Evolutionary conservation across 1,140 invertebrate species (phyloP).

Genomic region (Monochamus saltuarius): DNA sequence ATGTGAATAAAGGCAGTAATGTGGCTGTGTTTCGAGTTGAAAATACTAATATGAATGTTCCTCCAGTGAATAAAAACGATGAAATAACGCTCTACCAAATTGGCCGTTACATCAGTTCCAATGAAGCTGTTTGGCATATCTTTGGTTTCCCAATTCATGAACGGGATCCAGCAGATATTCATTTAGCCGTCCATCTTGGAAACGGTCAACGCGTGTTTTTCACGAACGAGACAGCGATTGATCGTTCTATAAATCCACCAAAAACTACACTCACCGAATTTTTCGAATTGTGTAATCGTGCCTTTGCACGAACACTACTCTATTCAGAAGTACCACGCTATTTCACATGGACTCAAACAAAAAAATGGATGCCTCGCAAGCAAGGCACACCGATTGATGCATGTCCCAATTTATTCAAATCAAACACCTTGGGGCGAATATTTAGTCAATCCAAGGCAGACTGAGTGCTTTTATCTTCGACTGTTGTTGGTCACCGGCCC

Average conservation of each 20-base stretch:
- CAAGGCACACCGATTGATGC: conserved; percentile 13
- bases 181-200: conserved; percentile 47
- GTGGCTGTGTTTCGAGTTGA: too few species aligned
- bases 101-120: conserved; percentile 35
- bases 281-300: conserved; percentile 29
- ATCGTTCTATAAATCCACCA: conserved; percentile 33
- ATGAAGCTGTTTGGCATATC: conserved; percentile 52
- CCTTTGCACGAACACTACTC: conserved; percentile 49
- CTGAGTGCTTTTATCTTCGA: conserved; percentile 29
- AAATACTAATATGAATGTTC: conserved; percentile 47
- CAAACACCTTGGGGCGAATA: conserved; percentile 18
- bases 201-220: conserved; percentile 41
- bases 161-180: conserved; percentile 45
- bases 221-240: conserved; percentile 25
- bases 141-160: conserved; percentile 49
- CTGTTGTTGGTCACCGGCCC: conserved; percentile 18
- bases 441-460: conserved; percentile 25
- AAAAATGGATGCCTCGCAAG: conserved; percentile 15
- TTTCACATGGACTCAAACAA: conserved; percentile 44
- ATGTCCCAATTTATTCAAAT: conserved; percentile 18
- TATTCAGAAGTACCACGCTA: conserved; percentile 50
- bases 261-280: conserved; percentile 39
- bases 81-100: conserved; percentile 48
- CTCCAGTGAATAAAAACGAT: conserved; percentile 38
- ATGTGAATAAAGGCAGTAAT: too few species aligned